Evolutionary conservation across 92 coral and sea anemone species (phyloP).

Genomic region (Virgularia gustaviana): DNA sequence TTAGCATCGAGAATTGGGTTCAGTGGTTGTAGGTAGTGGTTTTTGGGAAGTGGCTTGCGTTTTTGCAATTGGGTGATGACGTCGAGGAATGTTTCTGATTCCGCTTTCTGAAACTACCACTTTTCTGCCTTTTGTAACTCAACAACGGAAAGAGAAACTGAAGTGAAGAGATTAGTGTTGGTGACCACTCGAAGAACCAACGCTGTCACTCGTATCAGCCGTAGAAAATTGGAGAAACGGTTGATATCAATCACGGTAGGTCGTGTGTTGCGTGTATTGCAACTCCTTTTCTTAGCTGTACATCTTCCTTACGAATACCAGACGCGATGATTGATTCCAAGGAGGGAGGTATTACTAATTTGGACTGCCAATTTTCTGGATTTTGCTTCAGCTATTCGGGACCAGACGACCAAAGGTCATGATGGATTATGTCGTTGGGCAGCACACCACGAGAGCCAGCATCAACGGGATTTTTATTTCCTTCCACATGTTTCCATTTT

Average conservation of each 20-base stretch:
- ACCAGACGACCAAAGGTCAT: constrained; percentile 57
- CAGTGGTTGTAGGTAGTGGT: constrained; percentile 29
- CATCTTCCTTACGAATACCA: constrained; percentile 33
- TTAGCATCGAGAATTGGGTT: constrained; percentile 59
- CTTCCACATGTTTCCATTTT: constrained; percentile 38
- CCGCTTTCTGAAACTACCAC: constrained; percentile 48
- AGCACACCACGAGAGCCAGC: constrained; percentile 49
- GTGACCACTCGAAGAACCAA: constrained; percentile 53
- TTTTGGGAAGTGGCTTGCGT: constrained; percentile 25
- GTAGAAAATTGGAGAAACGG: constrained; percentile 40
- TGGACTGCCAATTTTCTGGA: constrained; percentile 37
- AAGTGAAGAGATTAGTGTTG: constrained; percentile 45
- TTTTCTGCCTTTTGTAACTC: constrained; percentile 43
- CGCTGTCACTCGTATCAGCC: constrained; percentile 43
- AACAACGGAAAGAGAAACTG: constrained; percentile 38
- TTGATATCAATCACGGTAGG: constrained; percentile 39
- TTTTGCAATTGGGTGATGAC: constrained; percentile 26
- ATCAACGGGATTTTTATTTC: constrained; percentile 58
- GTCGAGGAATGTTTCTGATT: constrained; percentile 38
- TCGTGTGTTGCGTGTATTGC: constrained; percentile 22
- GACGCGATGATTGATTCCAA: constrained; percentile 34
- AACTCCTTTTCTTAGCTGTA: constrained; percentile 45
- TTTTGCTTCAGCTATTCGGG: constrained; percentile 45
- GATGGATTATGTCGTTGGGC: constrained; percentile 29
- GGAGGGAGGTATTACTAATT: constrained; percentile 34